These are phyloP conservation scores for Cyclargus thomasi DNA, from an alignment of 1,140 invertebrate genomes.

Conservation along the genomic window DNA sequence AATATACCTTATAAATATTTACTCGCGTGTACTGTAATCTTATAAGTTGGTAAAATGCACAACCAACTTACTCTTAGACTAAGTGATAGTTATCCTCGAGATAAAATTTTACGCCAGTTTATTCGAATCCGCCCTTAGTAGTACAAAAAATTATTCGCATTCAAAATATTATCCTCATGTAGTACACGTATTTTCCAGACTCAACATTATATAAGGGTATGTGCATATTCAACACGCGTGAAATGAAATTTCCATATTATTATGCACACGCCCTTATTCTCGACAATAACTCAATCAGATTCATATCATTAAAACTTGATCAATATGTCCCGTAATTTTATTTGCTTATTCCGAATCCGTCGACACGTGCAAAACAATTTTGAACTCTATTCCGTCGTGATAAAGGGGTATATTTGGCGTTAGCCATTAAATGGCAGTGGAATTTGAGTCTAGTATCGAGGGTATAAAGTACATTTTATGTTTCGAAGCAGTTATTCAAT, in stretches of 20 bases:
- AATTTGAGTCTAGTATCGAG: neutral
- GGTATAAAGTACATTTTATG: neutral
- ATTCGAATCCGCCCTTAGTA: no score
- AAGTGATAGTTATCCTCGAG: no score
- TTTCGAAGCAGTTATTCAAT: neutral
- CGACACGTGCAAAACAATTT: neutral
- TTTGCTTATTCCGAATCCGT: neutral
- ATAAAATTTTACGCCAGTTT: no score
- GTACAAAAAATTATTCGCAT: no score
- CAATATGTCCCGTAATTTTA: constrained; percentile 12
- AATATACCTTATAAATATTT: no score
- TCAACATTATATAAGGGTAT: neutral
- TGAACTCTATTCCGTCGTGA: neutral
- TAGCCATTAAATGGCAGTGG: neutral
- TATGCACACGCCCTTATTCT: neutral
- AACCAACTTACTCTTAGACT: no score
- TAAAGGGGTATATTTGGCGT: neutral
- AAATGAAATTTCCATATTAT: neutral
- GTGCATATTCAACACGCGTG: neutral
- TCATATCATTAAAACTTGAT: constrained; percentile 6
- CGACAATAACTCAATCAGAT: constrained; percentile 9
- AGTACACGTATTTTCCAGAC: no score
- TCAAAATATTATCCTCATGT: neutral
- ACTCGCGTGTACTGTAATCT: no score
- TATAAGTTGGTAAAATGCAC: no score